Evolutionary conservation across 2,113 vertebrate species (phyloP).

Genomic region (Perca flavescens): DNA sequence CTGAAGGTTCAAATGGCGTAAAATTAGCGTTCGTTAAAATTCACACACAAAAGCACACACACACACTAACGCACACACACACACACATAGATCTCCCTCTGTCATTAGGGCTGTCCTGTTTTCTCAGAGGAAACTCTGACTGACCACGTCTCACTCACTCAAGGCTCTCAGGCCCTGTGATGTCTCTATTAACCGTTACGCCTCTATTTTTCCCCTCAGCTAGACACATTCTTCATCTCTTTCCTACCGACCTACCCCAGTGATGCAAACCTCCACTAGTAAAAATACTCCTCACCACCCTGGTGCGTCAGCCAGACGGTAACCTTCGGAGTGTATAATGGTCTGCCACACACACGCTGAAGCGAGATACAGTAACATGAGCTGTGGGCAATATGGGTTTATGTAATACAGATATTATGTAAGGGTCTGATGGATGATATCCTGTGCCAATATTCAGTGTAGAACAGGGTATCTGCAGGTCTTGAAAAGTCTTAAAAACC

Average conservation of each 20-base stretch:
- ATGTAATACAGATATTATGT: conserved; percentile 14
- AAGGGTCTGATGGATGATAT: neutral
- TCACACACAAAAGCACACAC: conserved; percentile 11
- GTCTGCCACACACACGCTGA: conserved; percentile 51
- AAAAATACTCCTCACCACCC: conserved; percentile 67
- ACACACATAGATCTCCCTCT: conserved; percentile 41
- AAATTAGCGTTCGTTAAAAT: neutral
- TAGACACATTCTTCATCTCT: conserved; percentile 74
- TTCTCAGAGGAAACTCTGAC: conserved; percentile 74
- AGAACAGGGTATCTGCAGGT: neutral
- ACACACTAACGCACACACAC: neutral
- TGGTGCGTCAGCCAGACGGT: conserved; percentile 55
- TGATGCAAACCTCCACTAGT: conserved; percentile 71
- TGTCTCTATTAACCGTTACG: conserved; percentile 70
- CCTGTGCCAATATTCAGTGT: neutral
- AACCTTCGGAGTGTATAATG: conserved; percentile 59
- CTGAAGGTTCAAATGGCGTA: conserved; percentile 1
- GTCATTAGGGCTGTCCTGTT: conserved; percentile 52
- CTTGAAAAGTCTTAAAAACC: neutral
- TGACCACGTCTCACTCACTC: conserved; percentile 66
- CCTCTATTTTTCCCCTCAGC: conserved; percentile 72
- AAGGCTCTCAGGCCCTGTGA: conserved; percentile 54
- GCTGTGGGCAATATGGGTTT: conserved; percentile 9
- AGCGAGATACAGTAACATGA: conserved; percentile 19
- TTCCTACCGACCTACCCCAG: conserved; percentile 81